Conservation (phyloP, 2,113 vertebrate species). For the Lagopus muta region DNA sequence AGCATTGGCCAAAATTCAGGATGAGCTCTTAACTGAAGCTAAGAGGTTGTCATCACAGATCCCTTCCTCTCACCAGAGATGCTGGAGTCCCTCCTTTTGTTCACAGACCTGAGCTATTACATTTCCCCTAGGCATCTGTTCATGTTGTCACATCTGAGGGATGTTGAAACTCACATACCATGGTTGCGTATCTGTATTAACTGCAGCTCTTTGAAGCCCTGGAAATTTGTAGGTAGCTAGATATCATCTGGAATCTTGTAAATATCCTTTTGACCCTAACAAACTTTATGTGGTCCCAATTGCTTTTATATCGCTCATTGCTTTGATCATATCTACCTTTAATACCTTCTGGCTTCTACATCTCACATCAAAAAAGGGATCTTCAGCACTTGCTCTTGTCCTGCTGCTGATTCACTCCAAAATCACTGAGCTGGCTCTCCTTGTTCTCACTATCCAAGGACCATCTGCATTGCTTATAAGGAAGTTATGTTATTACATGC, state of each 20-base stretch:
- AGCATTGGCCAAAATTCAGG: not conserved
- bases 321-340: not conserved
- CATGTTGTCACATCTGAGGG: not conserved
- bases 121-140: not conserved
- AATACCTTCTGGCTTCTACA: not conserved
- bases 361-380: not conserved
- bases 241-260: not conserved
- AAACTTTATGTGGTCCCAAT: not conserved
- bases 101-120: not conserved
- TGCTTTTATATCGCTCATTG: not conserved
- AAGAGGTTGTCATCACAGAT: not conserved
- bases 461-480: not conserved
- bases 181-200: not conserved
- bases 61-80: not conserved
- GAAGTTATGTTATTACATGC: not conserved
- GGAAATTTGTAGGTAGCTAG: not conserved
- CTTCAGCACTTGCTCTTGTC: not conserved
- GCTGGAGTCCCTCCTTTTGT: not conserved
- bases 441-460: rapidly evolving
- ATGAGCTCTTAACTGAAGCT: not conserved
- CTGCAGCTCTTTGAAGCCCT: not conserved
- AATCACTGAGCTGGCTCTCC: not conserved
- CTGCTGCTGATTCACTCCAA: not conserved
- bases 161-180: not conserved
- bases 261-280: not conserved